phyloP scores from a whole-genome alignment of 2,113 vertebrate species.

The Mormyrus lacerda region DNA sequence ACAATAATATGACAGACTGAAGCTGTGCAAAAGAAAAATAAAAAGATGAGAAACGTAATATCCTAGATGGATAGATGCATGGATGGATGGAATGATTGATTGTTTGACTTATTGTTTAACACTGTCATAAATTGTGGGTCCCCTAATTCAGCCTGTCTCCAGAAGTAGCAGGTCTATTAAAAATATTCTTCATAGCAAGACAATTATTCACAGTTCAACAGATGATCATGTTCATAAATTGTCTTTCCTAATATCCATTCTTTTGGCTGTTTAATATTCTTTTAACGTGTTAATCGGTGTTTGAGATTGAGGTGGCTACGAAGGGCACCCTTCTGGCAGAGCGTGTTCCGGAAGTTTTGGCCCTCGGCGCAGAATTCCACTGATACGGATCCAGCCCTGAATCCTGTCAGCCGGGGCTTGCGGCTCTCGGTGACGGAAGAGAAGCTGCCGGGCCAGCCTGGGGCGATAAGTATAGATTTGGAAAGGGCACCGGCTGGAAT shows the following conservation, averaged over 20 bases:
- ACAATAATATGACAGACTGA: not conserved
- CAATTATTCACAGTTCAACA: not conserved
- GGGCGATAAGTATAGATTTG: conserved; percentile 36
- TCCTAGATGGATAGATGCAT: not conserved
- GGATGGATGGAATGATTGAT: not conserved
- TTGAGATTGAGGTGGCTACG: not conserved
- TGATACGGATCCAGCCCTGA: not conserved
- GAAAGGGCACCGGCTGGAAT: conserved; percentile 53
- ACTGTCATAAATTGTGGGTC: not conserved
- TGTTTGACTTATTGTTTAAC: not conserved
- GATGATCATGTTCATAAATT: not conserved
- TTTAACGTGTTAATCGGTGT: not conserved
- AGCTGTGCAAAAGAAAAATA: not conserved
- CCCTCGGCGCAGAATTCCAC: not conserved
- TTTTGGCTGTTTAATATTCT: not conserved
- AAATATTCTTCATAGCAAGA: not conserved
- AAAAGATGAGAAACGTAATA: not conserved
- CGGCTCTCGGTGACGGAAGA: not conserved
- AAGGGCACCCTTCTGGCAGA: not conserved
- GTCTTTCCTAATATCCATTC: not conserved
- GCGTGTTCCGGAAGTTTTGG: not conserved
- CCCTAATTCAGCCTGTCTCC: not conserved
- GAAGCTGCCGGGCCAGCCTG: conserved; percentile 21
- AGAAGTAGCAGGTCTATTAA: not conserved
- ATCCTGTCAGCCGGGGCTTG: not conserved